Evolutionary conservation across 1,140 invertebrate genomes (phyloP), one percentile per base, ranked within the genome.

Genomic region (Drosophila ananassae): DNA sequence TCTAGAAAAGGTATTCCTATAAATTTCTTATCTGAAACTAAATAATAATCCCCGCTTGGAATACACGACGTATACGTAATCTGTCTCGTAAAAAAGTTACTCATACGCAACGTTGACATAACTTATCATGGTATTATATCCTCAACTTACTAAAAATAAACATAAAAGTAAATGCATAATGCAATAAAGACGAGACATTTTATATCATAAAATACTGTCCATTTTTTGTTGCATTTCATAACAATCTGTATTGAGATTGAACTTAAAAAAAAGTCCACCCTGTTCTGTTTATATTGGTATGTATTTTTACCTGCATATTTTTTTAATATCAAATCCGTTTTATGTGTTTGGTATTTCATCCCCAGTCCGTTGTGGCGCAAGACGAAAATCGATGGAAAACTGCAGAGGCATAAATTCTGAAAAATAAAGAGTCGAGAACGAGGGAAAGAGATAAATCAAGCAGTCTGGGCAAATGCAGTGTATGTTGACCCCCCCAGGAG

Each of bases 331-430:
- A 89, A 89, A 84, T 91, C 82, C 85, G 74, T 91, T 87, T 76
- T 90, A 81, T 90, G 64, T 83, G 76, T 73, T 90, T 77, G 82
- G 89, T 79, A 59, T 91, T 91, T 91, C 90, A 91, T 91, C 90
- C 90, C 90, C 90, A 91, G 82, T 91, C 85, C 89, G 78, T 90
- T 91, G 77, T 78, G 79, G 74, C 73, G 79, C 63, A 77, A 79
- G 60, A 81, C 75, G 71, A 89, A 90, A 90, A 87, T 90, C 89
- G 83, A 90, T 90, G 82, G 74, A 87, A 90, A 87, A 77, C 80
- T 84, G 87, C 82, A 83, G 50, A 75, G 82, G 72, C 82, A 90
- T 81, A 73, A 75, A 81, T 77, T 90, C 87, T 90, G 87, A 30
- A 59, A 39, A 32, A 66, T 28, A 48, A 41, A 47, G 34, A 62